Evolutionary conservation across 2,797 vertebrate species (phyloP).

Genomic region (Melanotaenia nigrans): DNA sequence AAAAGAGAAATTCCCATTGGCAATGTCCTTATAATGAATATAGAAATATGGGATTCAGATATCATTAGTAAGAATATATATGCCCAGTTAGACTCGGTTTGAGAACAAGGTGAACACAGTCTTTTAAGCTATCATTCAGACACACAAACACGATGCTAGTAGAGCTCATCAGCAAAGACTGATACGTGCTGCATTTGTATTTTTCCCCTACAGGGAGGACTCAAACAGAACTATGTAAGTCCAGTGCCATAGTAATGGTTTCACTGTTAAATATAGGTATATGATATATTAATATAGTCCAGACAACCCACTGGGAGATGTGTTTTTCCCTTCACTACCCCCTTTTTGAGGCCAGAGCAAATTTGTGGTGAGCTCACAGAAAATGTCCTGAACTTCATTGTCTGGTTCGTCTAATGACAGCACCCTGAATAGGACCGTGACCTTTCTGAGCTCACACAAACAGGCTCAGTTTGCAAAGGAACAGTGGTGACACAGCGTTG

Average conservation of each 20-base stretch:
- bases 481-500: conserved; percentile 36
- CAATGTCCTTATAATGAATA: neutral
- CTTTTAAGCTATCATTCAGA: conserved; percentile 11
- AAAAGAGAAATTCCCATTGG: neutral
- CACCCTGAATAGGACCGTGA: conserved; percentile 39
- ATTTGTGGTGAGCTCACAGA: conserved; percentile 42
- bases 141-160: neutral
- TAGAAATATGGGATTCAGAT: neutral
- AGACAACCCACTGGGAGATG: conserved; percentile 54
- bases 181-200: conserved; percentile 4
- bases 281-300: conserved; percentile 26
- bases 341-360: conserved; percentile 57
- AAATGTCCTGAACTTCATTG: conserved; percentile 57
- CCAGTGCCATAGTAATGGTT: conserved; percentile 23
- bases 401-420: conserved; percentile 62
- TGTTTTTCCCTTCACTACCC: conserved; percentile 3
- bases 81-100: neutral
- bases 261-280: conserved; percentile 31
- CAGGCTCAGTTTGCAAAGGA: conserved; percentile 47
- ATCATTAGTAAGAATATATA: neutral
- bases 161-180: conserved; percentile 19
- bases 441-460: conserved; percentile 39
- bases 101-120: conserved; percentile 1
- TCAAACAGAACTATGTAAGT: conserved; percentile 13
- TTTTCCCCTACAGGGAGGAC: conserved; percentile 18